Evolutionary conservation across 2,797 vertebrate genomes (phyloP), one percentile per base, ranked within the genome.

Genomic region (Enteromius treurensis): DNA sequence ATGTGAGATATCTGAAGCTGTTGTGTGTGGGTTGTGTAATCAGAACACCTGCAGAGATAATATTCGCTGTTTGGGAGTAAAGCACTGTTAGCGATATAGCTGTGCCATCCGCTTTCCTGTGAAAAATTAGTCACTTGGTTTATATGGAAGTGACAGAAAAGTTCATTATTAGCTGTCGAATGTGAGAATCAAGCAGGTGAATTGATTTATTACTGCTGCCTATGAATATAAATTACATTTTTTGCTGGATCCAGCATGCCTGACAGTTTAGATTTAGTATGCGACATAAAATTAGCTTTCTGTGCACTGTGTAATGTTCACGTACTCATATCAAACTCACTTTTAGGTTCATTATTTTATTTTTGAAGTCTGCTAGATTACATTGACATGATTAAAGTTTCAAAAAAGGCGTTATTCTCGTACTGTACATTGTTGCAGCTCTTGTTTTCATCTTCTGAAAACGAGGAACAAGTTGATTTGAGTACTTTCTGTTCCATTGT

Each of bases 201-300:
- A 37, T 73, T 62, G 40, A 81, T 73, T 47, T 73, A 62, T 23
- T 49, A 81, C 29, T 34, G 19, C 68, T 13, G 53, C 68, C 23
- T 49, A 73, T 73, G 26, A 62, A 73, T 81, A 64, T 73, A 81
- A 62, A 73, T 73, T 11, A 10, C 0, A 8, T n/a, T 34, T 47
- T 53, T 62, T 47, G 55, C 68, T 23, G 26, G 26, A 71, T 29
- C 5, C 51, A 29, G 7, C 19, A 11, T 29, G 51, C 51, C 51
- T 80, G 79, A 80, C 51, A n/a, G 23, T 71, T 69, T 60, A n/a
- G 79, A 81, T 81, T 73, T 73, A 23, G 37, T 80, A 26, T 21
- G 17, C 0, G 0, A 17, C 49, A 69, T 69, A 3, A 71, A 76
- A 77, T 60, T 40, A 58, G 49, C 73, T 9, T 37, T 51, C 47